A percentile compares a stretch with the other conserved stretches of the same genome.
Evolutionary conservation across 2,113 vertebrate genomes (phyloP).

Genomic region (Leiothrix lutea): DNA sequence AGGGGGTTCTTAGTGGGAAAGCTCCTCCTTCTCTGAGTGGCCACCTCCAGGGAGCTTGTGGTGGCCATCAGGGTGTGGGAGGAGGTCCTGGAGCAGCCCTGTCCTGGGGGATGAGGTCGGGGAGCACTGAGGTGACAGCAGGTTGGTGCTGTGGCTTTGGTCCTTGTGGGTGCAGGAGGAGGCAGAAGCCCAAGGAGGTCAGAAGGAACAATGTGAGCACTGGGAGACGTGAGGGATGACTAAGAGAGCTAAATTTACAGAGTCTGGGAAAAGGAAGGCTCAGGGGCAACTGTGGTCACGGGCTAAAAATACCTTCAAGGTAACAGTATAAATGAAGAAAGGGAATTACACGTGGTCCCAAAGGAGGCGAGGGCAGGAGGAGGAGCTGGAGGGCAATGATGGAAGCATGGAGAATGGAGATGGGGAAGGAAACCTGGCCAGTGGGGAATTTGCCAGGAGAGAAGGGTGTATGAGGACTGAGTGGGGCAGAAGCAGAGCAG

Average conservation of each 20-base stretch:
- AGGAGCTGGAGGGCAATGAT: neutral
- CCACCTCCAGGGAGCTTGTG: neutral
- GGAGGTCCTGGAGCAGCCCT: neutral
- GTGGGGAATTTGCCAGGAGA: no score
- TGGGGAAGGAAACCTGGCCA: neutral
- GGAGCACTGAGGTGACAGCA: neutral
- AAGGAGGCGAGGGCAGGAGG: neutral
- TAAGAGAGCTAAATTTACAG: slow-evolving; percentile 34
- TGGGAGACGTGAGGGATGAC: neutral
- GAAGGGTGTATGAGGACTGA: neutral
- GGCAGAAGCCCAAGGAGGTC: neutral
- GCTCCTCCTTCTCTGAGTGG: rapidly evolving
- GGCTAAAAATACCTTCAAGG: slow-evolving; percentile 62
- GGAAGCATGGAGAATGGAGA: rapidly evolving
- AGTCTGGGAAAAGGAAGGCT: neutral
- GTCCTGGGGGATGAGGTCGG: neutral
- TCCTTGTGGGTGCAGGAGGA: neutral
- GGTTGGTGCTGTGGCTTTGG: neutral
- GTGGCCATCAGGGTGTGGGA: neutral
- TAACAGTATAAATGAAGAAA: slow-evolving; percentile 41
- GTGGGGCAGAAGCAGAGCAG: rapidly evolving
- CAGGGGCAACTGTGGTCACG: neutral
- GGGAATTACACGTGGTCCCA: neutral
- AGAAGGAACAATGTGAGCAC: neutral
- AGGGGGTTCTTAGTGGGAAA: neutral